Percentiles rank a stretch among this genome's conserved stretches.
Conservation (phyloP, 1,140 invertebrate genomes). For the Diabrotica undecimpunctata region DNA sequence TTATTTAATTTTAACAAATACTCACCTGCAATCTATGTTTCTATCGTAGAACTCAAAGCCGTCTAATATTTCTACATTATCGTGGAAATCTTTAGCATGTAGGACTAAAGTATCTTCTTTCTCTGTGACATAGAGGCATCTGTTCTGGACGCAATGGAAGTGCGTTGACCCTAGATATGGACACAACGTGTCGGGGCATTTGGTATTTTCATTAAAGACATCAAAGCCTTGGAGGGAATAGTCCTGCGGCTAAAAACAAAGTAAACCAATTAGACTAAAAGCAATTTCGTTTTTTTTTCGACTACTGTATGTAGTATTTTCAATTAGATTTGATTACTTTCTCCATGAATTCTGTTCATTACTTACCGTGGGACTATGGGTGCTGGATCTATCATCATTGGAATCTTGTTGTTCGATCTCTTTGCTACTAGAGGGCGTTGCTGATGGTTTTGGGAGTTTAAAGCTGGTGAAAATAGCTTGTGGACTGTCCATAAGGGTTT, state of each 20-base stretch:
- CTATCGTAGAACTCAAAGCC: constrained; percentile 79
- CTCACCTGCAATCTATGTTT: constrained; percentile 68
- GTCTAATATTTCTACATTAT: constrained; percentile 75
- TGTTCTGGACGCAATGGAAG: constrained; percentile 71
- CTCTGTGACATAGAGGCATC: constrained; percentile 58
- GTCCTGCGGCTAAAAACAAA: constrained; percentile 24
- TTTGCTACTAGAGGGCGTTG: constrained; percentile 50
- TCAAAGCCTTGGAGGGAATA: constrained; percentile 43
- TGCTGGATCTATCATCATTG: constrained; percentile 41
- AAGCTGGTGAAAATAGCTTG: constrained; percentile 92
- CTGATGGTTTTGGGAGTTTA: constrained; percentile 75
- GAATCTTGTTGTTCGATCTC: constrained; percentile 47
- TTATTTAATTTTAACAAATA: neutral
- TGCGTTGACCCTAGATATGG: constrained; percentile 54
- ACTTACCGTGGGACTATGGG: constrained; percentile 36
- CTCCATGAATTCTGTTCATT: neutral
- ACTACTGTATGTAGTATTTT: too few species aligned
- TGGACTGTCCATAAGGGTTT: constrained; percentile 59
- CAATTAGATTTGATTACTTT: neutral
- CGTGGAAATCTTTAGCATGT: constrained; percentile 80
- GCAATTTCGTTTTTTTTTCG: too few species aligned
- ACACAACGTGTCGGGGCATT: constrained; percentile 54
- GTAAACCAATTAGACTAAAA: neutral
- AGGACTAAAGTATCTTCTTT: constrained; percentile 42
- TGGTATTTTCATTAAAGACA: constrained; percentile 43